Base-by-base conservation (phyloP, 1,140 invertebrate genomes). In the Brachionus angularis region DNA sequence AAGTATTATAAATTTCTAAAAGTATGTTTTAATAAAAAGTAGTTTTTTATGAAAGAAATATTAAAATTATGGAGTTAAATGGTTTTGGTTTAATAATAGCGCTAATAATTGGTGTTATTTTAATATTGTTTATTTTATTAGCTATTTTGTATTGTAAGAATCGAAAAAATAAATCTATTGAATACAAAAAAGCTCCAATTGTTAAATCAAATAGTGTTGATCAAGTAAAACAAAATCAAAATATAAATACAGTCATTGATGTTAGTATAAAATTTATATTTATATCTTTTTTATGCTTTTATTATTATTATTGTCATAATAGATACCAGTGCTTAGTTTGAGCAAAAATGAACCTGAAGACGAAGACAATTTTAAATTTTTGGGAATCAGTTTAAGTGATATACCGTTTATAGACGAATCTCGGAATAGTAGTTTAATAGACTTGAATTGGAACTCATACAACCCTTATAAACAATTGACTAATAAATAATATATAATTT, bases 371-470 rank as follows among this genome's bases (percentile, higher is more conserved):
- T 39, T 58, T 27, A 18, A 34, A 14, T 58, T 58, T 39, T 58
- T 58, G 8, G 53, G 53, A 8, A 14, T 58, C 12, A 58, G 53
- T 23, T 25, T 58, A 2, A 58, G 53, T 14, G 53, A 58, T 39
- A 39, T 58, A 23, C 53, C 53, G 7, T 58, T 58, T 10, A 58
- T 58, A 21, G 53, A 58, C 18, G 53, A 58, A 23, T 58, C 53
- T n/a, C 36, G 53, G 23, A 7, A n/a, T 5, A 39, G 18, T 8
- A 58, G 53, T 23, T 12, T 58, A 12, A 18, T 58, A 14, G 53
- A 58, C n/a, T 58, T 58, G 25, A 39, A 31, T 12, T 58, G 53
- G 53, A 58, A 58, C 25, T n/a, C n/a, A n/a, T n/a, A n/a, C n/a
- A n/a, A n/a, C n/a, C 53, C 53, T 4, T 58, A 58, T 34, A 36